Conservation (phyloP, 2,797 vertebrate species). For the Thalassophryne amazonica region DNA sequence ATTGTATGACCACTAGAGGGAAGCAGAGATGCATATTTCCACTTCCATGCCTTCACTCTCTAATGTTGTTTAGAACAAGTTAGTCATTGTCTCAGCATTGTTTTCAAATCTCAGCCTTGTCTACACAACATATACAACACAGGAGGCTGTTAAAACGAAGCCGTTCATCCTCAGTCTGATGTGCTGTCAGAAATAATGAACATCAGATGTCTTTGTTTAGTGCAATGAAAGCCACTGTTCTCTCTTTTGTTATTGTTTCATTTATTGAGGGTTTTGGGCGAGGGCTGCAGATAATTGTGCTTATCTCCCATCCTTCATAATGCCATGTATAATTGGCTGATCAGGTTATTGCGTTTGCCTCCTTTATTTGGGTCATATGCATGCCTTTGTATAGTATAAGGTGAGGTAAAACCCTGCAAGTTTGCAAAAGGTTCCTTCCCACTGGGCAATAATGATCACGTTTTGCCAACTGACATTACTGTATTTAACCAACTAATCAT, state of each 20-base stretch:
- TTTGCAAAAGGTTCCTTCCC: slow-evolving; percentile 72
- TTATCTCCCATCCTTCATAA: slow-evolving; percentile 77
- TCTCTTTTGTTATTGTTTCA: slow-evolving; percentile 78
- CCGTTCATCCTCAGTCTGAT: slow-evolving; percentile 63
- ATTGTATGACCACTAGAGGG: slow-evolving; percentile 67
- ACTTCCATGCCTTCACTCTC: background rate
- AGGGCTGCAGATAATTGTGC: slow-evolving; percentile 65
- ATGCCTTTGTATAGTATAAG: slow-evolving; percentile 66
- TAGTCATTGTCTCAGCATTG: slow-evolving; percentile 28
- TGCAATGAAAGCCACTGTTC: slow-evolving; percentile 65
- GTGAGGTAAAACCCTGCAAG: slow-evolving; percentile 66
- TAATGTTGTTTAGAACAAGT: slow-evolving; percentile 8
- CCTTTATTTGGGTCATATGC: slow-evolving; percentile 74
- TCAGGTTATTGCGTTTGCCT: slow-evolving; percentile 69
- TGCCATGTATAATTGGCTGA: slow-evolving; percentile 68
- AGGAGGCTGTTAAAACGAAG: slow-evolving; percentile 52
- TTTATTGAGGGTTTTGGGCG: slow-evolving; percentile 75
- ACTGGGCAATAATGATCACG: slow-evolving; percentile 77
- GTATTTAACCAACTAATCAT: slow-evolving; percentile 69
- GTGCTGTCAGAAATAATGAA: slow-evolving; percentile 72
- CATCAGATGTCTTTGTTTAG: slow-evolving; percentile 81
- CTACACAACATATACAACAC: slow-evolving; percentile 27
- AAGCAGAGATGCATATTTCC: slow-evolving; percentile 34
- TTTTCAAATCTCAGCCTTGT: slow-evolving; percentile 49
- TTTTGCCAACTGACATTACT: slow-evolving; percentile 64